Evolutionary conservation across 2,797 vertebrate genomes (phyloP), one percentile per base, ranked within the genome.

Genomic region (Percopsis omiscomaycus): DNA sequence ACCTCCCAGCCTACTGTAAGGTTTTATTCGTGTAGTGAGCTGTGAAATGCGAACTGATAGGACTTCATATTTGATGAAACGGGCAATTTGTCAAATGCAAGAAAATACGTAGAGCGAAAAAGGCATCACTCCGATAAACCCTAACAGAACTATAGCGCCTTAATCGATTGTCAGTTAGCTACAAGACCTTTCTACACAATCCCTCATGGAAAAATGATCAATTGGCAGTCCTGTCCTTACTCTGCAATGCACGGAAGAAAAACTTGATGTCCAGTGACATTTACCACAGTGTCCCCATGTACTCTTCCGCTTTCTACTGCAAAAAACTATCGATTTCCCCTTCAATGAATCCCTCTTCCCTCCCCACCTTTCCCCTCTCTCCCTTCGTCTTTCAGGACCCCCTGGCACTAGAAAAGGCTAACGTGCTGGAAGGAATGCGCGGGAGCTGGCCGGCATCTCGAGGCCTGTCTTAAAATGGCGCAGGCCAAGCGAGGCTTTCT

Each of bases 401-500:
- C 51, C 48, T 0, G 46, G 83, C n/a, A 1, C 60, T 37, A 69
- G 64, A 64, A 69, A 84, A 85, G 82, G 73, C 68, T 75, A 80
- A 83, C 73, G 68, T 60, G 30, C 64, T 78, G 69, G 68, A 81
- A 68, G 32, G 70, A 9, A 45, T 82, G 72, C 77, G 73, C 1
- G 32, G 68, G 75, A 76, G 61, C 5, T 74, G 54, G 64, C 30
- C 58, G 52, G 56, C 44, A 57, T 83, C 84, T 80, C 5, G 30
- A 72, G 84, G 71, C 74, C 51, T 1, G 13, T 80, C 78, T 78
- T 6, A 66, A 73, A 84, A 84, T 73, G 84, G 81, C 80, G 57
- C 45, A 73, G 80, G 78, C 87, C 77, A 63, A 64, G 78, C 32
- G 32, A 37, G 67, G 66, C 32, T 80, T 52, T 45, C 77, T 66